These are phyloP conservation scores for Henicopernis longicauda DNA, from an alignment of 2,113 vertebrate species.

Conservation along the genomic window DNA sequence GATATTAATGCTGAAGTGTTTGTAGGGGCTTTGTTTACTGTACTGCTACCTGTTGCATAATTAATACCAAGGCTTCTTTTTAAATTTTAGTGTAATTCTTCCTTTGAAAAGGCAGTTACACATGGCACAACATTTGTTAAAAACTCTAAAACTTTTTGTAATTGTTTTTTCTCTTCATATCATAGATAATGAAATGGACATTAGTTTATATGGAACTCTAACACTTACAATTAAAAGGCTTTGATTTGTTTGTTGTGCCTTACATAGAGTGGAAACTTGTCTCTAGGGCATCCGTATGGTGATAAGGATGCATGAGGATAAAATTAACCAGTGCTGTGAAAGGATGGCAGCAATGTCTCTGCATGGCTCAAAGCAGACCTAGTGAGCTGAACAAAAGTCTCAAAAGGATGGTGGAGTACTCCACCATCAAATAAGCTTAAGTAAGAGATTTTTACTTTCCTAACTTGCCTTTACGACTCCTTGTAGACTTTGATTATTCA, in stretches of 20 bases:
- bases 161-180: neutral
- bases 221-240: neutral
- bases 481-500: neutral
- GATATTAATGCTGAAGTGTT: neutral
- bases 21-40: neutral
- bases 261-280: neutral
- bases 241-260: neutral
- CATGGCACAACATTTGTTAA: neutral
- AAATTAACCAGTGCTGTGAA: neutral
- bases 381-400: neutral
- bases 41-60: neutral
- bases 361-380: neutral
- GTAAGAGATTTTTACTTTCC: neutral
- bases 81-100: neutral
- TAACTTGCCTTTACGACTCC: neutral
- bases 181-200: neutral
- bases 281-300: neutral
- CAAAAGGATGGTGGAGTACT: neutral
- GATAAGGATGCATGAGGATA: neutral
- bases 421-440: neutral
- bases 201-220: neutral
- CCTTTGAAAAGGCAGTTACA: neutral
- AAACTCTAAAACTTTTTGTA: neutral
- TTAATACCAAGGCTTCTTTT: neutral
- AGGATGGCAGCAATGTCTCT: neutral